phyloP scores from a whole-genome alignment of 2,797 vertebrate genomes.

The Meda fulgida region DNA sequence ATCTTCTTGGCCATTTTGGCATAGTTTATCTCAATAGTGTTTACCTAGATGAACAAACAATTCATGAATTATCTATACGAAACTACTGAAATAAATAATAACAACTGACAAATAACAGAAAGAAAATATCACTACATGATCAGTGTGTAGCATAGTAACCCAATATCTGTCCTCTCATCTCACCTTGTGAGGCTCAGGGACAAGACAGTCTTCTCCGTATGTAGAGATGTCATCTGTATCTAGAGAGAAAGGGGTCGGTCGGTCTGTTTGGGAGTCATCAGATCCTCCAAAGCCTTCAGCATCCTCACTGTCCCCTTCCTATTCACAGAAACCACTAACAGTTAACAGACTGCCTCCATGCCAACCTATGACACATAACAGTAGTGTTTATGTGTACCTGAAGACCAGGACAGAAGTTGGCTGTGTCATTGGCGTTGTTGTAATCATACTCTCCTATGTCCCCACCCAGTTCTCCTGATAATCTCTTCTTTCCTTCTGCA shows the following conservation, averaged over 20 bases:
- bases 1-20: constrained; percentile 92
- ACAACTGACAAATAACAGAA: not conserved
- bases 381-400: constrained; percentile 74
- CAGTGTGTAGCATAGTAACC: not conserved
- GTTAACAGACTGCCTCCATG: not conserved
- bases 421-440: constrained; percentile 89
- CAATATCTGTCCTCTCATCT: constrained; percentile 31
- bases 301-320: constrained; percentile 84
- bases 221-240: constrained; percentile 68
- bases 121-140: not conserved
- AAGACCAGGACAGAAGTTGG: constrained; percentile 91
- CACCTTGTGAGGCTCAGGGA: constrained; percentile 91
- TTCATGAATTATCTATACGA: not conserved
- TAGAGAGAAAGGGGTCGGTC: constrained; percentile 42
- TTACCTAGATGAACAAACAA: constrained; percentile 76
- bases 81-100: not conserved
- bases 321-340: constrained; percentile 25
- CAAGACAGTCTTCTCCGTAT: constrained; percentile 84
- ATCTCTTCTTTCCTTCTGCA: constrained; percentile 61
- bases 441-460: constrained; percentile 90
- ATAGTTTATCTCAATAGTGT: constrained; percentile 89
- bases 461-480: constrained; percentile 76
- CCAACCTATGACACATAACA: not conserved
- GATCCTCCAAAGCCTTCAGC: constrained; percentile 70
- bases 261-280: constrained; percentile 63